phyloP scores from a whole-genome alignment of 37 sponge, comb jelly and placozoan species.

The Dysidea cf. avara region DNA sequence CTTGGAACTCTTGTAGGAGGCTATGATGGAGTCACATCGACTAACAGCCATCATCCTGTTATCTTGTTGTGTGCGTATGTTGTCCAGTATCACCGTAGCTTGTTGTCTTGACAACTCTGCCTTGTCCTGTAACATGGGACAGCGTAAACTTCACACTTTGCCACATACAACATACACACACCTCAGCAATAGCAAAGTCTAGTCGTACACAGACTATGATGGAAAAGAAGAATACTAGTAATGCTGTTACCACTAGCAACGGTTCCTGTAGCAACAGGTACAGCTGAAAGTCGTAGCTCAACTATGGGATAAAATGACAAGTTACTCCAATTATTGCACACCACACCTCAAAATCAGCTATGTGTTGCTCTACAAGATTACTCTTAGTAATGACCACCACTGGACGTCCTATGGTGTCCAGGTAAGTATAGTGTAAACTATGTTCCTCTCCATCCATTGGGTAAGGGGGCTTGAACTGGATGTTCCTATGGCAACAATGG shows the following conservation, averaged over 20 bases:
- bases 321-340: background rate
- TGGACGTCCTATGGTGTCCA: slow-evolving; percentile 93
- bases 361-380: slow-evolving; percentile 94
- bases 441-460: slow-evolving; percentile 32
- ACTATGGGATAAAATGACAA: slow-evolving; percentile 1
- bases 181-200: slow-evolving; percentile 91
- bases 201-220: slow-evolving; percentile 85
- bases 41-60: too few species aligned
- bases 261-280: slow-evolving; percentile 90
- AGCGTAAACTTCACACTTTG: too few species aligned
- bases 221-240: slow-evolving; percentile 82
- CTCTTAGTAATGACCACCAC: slow-evolving; percentile 53
- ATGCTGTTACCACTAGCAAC: slow-evolving; percentile 76
- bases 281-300: slow-evolving; percentile 75
- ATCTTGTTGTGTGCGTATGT: slow-evolving; percentile 24
- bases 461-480: slow-evolving; percentile 51
- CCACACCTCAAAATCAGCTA: slow-evolving; percentile 81
- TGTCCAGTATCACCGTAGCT: background rate
- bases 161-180: slow-evolving; percentile 2
- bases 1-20: background rate
- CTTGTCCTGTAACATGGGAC: background rate
- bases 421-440: slow-evolving; percentile 78
- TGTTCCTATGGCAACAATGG: too few species aligned
- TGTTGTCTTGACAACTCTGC: slow-evolving; percentile 9
- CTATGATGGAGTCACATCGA: too few species aligned